A percentile compares a stretch with the other conserved stretches of the same genome.
phyloP scores from a whole-genome alignment of 2,797 vertebrate species.

The Rhabdomys pumilio region DNA sequence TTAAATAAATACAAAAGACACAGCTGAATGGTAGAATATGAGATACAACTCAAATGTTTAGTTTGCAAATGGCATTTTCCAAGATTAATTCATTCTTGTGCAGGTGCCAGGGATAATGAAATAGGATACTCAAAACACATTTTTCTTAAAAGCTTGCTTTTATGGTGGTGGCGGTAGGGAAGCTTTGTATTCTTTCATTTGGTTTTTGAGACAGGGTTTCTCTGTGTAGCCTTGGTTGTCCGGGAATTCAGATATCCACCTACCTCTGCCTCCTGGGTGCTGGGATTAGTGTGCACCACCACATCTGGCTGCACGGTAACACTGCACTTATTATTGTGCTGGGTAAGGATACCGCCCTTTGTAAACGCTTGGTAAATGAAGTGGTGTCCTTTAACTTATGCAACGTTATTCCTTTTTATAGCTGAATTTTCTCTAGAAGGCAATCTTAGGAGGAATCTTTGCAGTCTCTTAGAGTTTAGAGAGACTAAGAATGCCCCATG shows the following conservation, averaged over 20 bases:
- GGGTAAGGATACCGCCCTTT: slow-evolving; percentile 32
- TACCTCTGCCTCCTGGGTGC: not conserved
- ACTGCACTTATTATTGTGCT: not conserved
- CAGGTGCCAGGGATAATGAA: slow-evolving; percentile 30
- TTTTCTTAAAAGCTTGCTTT: slow-evolving; percentile 33
- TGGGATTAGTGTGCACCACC: not conserved
- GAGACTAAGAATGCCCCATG: not conserved
- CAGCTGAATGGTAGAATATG: not conserved
- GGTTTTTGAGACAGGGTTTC: too few species aligned
- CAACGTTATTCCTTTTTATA: slow-evolving; percentile 21
- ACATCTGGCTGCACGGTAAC: too few species aligned
- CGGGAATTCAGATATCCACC: not conserved
- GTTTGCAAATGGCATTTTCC: slow-evolving; percentile 19
- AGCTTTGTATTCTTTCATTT: not conserved
- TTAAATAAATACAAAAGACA: not conserved
- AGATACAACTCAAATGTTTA: slow-evolving; percentile 46
- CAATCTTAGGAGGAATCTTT: not conserved
- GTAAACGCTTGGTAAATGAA: slow-evolving; percentile 13
- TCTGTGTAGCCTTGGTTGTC: not conserved
- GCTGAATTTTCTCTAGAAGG: slow-evolving; percentile 47
- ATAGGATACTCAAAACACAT: not conserved
- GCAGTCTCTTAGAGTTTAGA: not conserved
- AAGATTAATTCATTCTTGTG: slow-evolving; percentile 44
- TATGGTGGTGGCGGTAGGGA: not conserved
- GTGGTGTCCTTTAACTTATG: slow-evolving; percentile 17